A percentile compares a stretch with the other conserved stretches of the same genome.
phyloP scores from a whole-genome alignment of 2,888 invertebrate genomes.

The Eupithecia vulgata region DNA sequence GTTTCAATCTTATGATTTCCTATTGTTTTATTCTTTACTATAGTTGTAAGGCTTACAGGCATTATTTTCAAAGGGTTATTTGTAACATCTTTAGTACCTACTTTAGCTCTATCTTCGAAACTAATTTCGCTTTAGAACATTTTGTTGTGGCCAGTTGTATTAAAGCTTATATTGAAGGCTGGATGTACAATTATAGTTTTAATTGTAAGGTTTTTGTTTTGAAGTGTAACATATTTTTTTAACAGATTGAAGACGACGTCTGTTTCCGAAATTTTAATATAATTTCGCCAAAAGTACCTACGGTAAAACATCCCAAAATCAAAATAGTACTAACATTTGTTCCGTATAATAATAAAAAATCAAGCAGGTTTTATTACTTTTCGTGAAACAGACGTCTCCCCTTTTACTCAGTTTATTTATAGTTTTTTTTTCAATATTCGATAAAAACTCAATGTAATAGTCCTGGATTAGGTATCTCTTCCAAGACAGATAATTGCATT shows the following conservation, averaged over 20 bases:
- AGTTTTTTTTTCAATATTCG: background rate
- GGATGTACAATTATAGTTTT: slow-evolving; percentile 62
- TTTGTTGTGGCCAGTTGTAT: slow-evolving; percentile 81
- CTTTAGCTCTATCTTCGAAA: slow-evolving; percentile 54
- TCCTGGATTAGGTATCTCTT: background rate
- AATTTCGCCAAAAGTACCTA: background rate
- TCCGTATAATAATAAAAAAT: background rate
- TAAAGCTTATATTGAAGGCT: slow-evolving; percentile 73
- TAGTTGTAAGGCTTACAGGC: slow-evolving; percentile 69
- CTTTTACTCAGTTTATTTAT: background rate
- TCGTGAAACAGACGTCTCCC: background rate
- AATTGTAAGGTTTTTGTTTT: slow-evolving; percentile 55
- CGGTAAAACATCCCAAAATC: background rate
- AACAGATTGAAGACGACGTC: slow-evolving; percentile 17
- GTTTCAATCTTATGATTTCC: slow-evolving; percentile 64
- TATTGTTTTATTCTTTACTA: slow-evolving; percentile 75
- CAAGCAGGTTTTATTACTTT: background rate
- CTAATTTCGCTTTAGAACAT: slow-evolving; percentile 67
- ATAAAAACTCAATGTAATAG: background rate
- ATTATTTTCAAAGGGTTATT: slow-evolving; percentile 50
- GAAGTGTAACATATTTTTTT: slow-evolving; percentile 30
- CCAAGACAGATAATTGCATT: slow-evolving; percentile 26
- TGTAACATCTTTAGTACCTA: slow-evolving; percentile 43
- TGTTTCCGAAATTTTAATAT: background rate
- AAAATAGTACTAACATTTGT: background rate